phyloP scores from a whole-genome alignment of 1,140 invertebrate genomes.

The Orchestia grillus region DNA sequence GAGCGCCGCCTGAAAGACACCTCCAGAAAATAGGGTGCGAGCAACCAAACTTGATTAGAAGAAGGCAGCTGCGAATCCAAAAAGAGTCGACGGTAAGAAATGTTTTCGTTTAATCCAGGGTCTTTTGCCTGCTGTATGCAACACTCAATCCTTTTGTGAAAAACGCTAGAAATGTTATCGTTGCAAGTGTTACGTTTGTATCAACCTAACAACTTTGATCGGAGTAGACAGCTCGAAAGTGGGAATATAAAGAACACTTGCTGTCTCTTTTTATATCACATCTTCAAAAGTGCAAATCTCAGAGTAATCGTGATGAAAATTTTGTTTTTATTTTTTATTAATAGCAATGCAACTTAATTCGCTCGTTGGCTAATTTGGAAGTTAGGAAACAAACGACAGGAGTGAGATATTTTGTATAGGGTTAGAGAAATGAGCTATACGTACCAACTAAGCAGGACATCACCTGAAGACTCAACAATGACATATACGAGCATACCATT shows the following conservation, averaged over 20 bases:
- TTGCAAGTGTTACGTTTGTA: not conserved
- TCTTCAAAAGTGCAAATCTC: not conserved
- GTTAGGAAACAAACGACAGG: no score
- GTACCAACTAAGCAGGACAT: no score
- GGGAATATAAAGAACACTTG: not conserved
- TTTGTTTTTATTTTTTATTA: no score
- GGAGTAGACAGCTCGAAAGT: not conserved
- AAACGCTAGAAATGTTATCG: no score
- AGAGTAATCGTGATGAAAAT: no score
- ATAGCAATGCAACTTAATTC: no score
- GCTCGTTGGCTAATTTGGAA: no score
- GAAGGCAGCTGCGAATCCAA: conserved; percentile 4
- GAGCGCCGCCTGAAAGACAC: not conserved
- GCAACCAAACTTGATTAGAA: conserved; percentile 36
- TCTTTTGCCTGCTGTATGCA: not conserved
- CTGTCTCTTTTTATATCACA: not conserved
- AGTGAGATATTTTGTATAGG: no score
- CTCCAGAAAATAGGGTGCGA: conserved; percentile 8
- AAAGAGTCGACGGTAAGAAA: not conserved
- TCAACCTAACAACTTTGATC: not conserved
- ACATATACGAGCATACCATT: no score
- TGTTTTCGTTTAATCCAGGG: not conserved
- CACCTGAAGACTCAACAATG: no score
- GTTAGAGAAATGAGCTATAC: no score
- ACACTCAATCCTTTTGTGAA: not conserved